A percentile compares a stretch with the other conserved stretches of the same genome.
Conservation (phyloP, 2,888 invertebrate genomes). For the Tridacna crocea region DNA sequence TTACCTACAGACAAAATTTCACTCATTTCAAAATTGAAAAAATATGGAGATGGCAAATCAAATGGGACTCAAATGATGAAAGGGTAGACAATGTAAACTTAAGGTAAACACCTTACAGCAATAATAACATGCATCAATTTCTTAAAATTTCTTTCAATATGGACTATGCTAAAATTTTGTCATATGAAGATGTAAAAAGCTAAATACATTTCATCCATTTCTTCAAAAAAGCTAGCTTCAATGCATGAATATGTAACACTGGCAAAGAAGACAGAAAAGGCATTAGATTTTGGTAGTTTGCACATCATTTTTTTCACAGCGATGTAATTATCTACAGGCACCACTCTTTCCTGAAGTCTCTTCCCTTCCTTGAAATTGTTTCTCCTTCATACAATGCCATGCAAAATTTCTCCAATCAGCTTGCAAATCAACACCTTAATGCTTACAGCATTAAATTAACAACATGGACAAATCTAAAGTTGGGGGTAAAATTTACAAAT, state of each 20-base stretch:
- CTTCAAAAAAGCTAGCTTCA: not conserved
- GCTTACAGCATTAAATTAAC: not conserved
- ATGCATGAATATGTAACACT: not conserved
- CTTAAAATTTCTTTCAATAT: not conserved
- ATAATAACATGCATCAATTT: too few relatives aligned
- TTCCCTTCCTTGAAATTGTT: not conserved
- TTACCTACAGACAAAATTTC: too few relatives aligned
- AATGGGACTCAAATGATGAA: too few relatives aligned
- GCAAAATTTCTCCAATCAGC: not conserved
- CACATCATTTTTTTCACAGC: not conserved
- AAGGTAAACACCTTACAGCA: too few relatives aligned
- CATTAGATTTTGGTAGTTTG: too few relatives aligned
- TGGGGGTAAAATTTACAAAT: not conserved
- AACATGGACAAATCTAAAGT: not conserved
- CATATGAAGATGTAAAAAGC: not conserved
- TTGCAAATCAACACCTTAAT: not conserved
- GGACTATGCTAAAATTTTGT: not conserved
- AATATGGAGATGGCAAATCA: too few relatives aligned
- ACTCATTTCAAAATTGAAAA: too few relatives aligned
- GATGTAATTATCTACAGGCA: not conserved
- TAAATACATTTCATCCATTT: not conserved
- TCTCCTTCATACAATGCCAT: not conserved
- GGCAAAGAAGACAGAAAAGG: not conserved
- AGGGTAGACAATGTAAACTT: too few relatives aligned
- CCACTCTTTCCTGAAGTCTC: not conserved